A percentile compares a stretch with the other conserved stretches of the same genome.
Conservation (phyloP, 2,797 vertebrate species). For the Diplodus puntazzo region DNA sequence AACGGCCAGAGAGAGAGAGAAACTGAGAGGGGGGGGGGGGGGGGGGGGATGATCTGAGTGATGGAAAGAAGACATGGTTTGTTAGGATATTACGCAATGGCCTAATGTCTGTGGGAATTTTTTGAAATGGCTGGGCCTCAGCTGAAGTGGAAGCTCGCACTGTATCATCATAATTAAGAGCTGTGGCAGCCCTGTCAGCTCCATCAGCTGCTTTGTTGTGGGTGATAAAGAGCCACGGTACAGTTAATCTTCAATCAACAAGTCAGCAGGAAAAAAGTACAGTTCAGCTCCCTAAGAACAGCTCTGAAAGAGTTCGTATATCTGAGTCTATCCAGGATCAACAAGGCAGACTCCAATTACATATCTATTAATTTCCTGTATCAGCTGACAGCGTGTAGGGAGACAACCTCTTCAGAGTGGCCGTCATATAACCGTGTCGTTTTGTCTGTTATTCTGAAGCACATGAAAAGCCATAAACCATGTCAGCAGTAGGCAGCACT, state of each 20-base stretch:
- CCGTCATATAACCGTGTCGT: constrained; percentile 1
- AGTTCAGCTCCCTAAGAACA: constrained; percentile 16
- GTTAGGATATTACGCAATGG: constrained; percentile 64
- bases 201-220: constrained; percentile 50
- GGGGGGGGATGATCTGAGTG: constrained; percentile 53
- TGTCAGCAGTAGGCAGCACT: constrained; percentile 29
- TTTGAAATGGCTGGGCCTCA: constrained; percentile 46
- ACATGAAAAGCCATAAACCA: constrained; percentile 18
- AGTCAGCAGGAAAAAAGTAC: constrained; percentile 34
- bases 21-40: background rate
- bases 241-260: constrained; percentile 63
- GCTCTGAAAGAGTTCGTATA: constrained; percentile 22
- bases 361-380: constrained; percentile 1
- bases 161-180: constrained; percentile 52
- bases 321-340: constrained; percentile 24
- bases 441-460: constrained; percentile 40
- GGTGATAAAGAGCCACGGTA: constrained; percentile 39
- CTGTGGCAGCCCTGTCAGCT: constrained; percentile 25
- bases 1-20: constrained; percentile 38
- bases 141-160: constrained; percentile 59
- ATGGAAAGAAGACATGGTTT: constrained; percentile 65
- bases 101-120: constrained; percentile 64
- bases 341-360: constrained; percentile 10
- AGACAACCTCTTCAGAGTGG: constrained; percentile 6
- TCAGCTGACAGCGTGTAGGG: background rate